Percentiles rank a stretch among this genome's conserved stretches.
phyloP scores from a whole-genome alignment of 2,797 vertebrate species.

The Poeciliopsis infans region DNA sequence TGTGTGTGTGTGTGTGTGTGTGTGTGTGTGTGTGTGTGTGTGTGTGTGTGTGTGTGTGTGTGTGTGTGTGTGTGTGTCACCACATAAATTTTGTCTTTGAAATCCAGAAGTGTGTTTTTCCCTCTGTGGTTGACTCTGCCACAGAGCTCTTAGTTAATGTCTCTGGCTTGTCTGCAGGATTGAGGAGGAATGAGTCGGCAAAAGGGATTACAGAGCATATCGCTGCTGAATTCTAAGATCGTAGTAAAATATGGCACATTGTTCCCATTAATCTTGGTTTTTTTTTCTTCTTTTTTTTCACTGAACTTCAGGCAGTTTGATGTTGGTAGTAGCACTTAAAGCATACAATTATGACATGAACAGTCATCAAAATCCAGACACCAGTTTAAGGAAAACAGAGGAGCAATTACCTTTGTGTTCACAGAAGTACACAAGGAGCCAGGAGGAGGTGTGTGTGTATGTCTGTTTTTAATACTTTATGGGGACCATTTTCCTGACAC shows the following conservation, averaged over 20 bases:
- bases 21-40: background rate
- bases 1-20: too few species aligned
- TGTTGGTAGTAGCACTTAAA: conserved; percentile 45
- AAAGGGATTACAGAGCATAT: conserved; percentile 24
- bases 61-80: conserved; percentile 16
- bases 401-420: conserved; percentile 64
- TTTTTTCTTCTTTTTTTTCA: conserved; percentile 13
- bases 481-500: too few species aligned
- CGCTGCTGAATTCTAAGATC: conserved; percentile 59
- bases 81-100: conserved; percentile 30
- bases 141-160: conserved; percentile 31
- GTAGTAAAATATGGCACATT: conserved; percentile 58
- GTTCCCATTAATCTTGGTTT: conserved; percentile 55
- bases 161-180: conserved; percentile 33
- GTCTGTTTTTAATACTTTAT: too few species aligned
- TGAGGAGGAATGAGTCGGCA: conserved; percentile 32
- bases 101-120: conserved; percentile 18
- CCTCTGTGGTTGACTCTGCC: conserved; percentile 22
- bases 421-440: conserved; percentile 24
- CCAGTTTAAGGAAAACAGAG: conserved; percentile 54
- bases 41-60: background rate
- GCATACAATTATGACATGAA: conserved; percentile 30
- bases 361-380: conserved; percentile 18
- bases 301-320: conserved; percentile 42
- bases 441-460: conserved; percentile 2